These are phyloP conservation scores for Nesoenas mayeri DNA, from an alignment of 2,113 vertebrate genomes.

Conservation along the genomic window DNA sequence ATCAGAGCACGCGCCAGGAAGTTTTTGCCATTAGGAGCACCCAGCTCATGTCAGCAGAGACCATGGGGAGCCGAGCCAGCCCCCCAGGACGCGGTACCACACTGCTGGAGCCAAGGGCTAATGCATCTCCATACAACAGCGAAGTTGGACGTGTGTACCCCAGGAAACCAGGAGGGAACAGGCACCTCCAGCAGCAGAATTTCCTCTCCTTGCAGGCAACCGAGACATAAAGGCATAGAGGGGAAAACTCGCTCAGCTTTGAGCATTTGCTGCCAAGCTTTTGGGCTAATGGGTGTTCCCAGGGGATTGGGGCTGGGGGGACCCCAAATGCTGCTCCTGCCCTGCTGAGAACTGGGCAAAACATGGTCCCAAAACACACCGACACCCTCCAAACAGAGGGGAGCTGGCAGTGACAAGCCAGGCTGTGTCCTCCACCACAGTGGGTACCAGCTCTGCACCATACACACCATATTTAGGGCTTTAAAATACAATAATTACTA, in stretches of 20 bases:
- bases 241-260: neutral
- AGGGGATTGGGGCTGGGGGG: neutral
- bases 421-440: accelerated
- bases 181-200: neutral
- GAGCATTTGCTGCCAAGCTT: neutral
- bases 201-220: neutral
- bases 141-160: neutral
- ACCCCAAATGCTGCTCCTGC: neutral
- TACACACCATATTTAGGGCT: conserved; percentile 28
- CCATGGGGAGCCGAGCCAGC: neutral
- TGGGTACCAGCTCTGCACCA: neutral
- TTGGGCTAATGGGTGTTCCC: neutral
- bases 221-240: neutral
- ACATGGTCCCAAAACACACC: neutral
- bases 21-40: conserved; percentile 31
- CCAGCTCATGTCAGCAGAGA: conserved; percentile 15
- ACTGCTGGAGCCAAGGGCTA: neutral
- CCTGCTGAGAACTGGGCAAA: too few relatives aligned
- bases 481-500: conserved; percentile 48
- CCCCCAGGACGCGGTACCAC: neutral
- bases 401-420: accelerated
- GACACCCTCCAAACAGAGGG: neutral
- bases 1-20: neutral
- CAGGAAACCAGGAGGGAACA: neutral
- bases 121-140: too few relatives aligned